A percentile compares a stretch with the other conserved stretches of the same genome.
Conservation (phyloP, 2,797 vertebrate genomes). For the Alosa sapidissima region DNA sequence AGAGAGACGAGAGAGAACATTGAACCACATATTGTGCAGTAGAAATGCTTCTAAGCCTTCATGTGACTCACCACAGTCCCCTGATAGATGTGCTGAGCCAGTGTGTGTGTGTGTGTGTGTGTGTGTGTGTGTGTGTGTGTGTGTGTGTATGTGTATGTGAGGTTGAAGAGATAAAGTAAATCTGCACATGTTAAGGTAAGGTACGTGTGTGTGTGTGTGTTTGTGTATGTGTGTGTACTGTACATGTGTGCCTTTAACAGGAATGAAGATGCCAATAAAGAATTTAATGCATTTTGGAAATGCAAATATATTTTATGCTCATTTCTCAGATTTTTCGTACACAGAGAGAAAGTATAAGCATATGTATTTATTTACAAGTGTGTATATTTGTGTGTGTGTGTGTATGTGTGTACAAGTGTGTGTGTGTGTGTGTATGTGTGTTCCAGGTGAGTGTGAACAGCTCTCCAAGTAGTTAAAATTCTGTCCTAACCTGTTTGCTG, state of each 20-base stretch:
- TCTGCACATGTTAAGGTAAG: neutral
- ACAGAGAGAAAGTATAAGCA: neutral
- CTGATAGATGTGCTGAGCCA: slow-evolving; percentile 6
- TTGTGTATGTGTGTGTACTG: too few species aligned
- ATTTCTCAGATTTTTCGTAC: too few species aligned
- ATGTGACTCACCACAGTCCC: slow-evolving; percentile 9
- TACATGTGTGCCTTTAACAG: too few species aligned
- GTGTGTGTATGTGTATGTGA: neutral
- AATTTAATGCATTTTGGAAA: neutral
- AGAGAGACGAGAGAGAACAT: neutral
- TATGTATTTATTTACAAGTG: neutral
- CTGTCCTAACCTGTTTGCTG: slow-evolving; percentile 30
- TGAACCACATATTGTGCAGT: neutral
- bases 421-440: neutral
- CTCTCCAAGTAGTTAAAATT: neutral
- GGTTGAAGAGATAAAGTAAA: neutral
- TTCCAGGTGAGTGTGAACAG: neutral
- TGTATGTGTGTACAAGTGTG: neutral
- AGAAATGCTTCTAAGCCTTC: slow-evolving; percentile 13
- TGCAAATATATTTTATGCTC: neutral
- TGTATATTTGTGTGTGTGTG: neutral
- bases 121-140: neutral
- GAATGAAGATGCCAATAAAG: neutral
- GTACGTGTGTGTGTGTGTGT: too few species aligned
- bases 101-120: slow-evolving; percentile 3